These are phyloP conservation scores for Leptopilina clavipes DNA, from an alignment of 1,140 invertebrate species.

Conservation along the genomic window DNA sequence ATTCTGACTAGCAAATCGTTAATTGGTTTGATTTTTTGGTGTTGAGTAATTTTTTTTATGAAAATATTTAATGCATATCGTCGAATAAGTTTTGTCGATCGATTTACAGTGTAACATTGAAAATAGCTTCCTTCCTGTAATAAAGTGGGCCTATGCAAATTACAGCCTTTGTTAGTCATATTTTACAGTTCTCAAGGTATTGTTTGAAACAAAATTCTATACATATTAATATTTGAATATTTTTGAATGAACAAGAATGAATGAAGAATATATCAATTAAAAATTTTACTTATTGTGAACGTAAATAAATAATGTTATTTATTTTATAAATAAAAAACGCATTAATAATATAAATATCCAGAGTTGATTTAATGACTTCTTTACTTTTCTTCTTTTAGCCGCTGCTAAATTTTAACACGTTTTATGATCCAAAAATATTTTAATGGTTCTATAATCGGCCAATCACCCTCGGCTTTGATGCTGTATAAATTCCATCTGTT, in stretches of 20 bases:
- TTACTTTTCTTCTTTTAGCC: too few species aligned
- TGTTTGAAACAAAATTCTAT: neutral
- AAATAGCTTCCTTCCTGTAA: slow-evolving; percentile 1
- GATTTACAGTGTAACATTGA: slow-evolving; percentile 13
- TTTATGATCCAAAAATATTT: slow-evolving; percentile 9
- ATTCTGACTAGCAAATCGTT: too few species aligned
- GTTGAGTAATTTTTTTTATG: neutral
- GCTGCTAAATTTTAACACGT: too few species aligned
- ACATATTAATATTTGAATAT: neutral
- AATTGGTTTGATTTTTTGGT: too few species aligned
- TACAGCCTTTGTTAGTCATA: neutral
- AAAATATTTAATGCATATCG: neutral
- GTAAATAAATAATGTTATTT: too few species aligned
- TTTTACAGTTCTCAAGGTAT: neutral
- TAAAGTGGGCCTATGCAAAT: neutral
- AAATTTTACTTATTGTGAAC: too few species aligned
- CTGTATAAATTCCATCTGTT: too few species aligned
- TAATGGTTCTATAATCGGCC: slow-evolving; percentile 1
- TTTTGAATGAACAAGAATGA: neutral
- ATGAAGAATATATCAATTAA: neutral
- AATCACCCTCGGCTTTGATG: neutral
- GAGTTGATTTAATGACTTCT: too few species aligned
- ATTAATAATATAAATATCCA: too few species aligned
- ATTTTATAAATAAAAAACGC: too few species aligned
- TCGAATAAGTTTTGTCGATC: slow-evolving; percentile 35